A percentile compares a stretch with the other conserved stretches of the same genome.
phyloP scores from a whole-genome alignment of 2,888 invertebrate species.

The Vannuccia rotundouncinata region DNA sequence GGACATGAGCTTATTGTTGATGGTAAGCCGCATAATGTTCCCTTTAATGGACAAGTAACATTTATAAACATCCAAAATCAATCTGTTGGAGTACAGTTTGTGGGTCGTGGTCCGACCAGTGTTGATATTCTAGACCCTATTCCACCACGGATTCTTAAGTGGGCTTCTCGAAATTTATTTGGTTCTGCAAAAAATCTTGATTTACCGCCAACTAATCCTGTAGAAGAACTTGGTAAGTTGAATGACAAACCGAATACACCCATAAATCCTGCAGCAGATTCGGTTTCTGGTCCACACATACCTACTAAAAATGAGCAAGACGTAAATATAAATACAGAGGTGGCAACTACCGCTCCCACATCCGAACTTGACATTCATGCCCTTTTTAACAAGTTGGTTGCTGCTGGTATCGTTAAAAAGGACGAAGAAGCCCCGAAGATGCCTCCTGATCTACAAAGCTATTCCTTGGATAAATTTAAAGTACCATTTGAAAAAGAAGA shows the following conservation, averaged over 20 bases:
- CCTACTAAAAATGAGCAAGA: background rate
- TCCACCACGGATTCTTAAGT: conserved; percentile 34
- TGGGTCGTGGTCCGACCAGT: background rate
- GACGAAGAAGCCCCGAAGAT: conserved; percentile 38
- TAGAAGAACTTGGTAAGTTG: conserved; percentile 22
- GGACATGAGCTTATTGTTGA: conserved; percentile 84
- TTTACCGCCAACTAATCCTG: conserved; percentile 36
- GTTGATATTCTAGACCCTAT: conserved; percentile 35
- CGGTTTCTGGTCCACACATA: background rate
- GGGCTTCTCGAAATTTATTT: conserved; percentile 35
- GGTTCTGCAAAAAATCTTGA: conserved; percentile 36
- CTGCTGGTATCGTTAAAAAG: conserved; percentile 67
- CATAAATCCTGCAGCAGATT: background rate
- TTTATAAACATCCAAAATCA: conserved; percentile 25
- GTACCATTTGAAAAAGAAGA: conserved; percentile 16
- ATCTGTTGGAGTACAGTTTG: conserved; percentile 27
- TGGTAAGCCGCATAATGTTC: conserved; percentile 63
- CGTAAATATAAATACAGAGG: background rate
- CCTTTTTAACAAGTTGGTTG: conserved; percentile 75
- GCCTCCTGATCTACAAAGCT: background rate
- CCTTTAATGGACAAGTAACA: conserved; percentile 41
- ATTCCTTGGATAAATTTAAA: conserved; percentile 25
- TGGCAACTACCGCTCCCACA: conserved; percentile 36
- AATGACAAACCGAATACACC: background rate
- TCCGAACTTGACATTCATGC: conserved; percentile 67